Evolutionary conservation across 2,888 invertebrate genomes (phyloP), one percentile per base, ranked within the genome.

Genomic region (Cheilosia vernalis): DNA sequence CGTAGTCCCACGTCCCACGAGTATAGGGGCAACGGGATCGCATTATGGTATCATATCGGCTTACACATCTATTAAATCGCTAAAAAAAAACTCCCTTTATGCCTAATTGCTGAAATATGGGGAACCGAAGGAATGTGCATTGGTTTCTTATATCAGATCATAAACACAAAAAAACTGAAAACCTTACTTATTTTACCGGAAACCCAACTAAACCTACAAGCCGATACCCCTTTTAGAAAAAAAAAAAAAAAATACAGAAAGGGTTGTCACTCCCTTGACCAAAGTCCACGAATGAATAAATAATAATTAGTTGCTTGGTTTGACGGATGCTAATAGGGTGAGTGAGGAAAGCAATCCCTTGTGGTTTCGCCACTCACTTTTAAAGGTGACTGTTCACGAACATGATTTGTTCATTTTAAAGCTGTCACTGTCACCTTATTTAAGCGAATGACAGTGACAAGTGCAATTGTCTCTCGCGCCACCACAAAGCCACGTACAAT

Each of bases 1-100:
- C 81, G 66, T 67, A 64, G 58, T 82, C 82, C 55, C 77, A 66
- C 70, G 77, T 82, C 82, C 55, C 77, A 66, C 70, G 77, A 76
- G 58, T 56, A 85, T 86, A 82, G 66, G 77, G 86, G 82, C 82
- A 86, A 81, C 86, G 81, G 82, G 81, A 82, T 58, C 63, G 27
- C 33, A 70, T 70, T 63, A 47, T 33, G 60, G 42, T 86, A 86
- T 86, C 86, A 82, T 86, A 86, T 86, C 86, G 73, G 66, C 78
- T 86, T 86, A 82, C 86, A 86, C 67, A 86, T 86, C 82, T 86
- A 70, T 72, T 76, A 72, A 60, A 49, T 70, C 30, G 33, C n/a
- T 5, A 74, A 47, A 80, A 49, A 49, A 66, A 24, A 58, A 49
- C 44, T 63, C 56, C 67, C 58, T 76, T 51, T 40, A 47, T 49